A percentile compares a stretch with the other conserved stretches of the same genome.
These are phyloP conservation scores for Alfaro cultratus DNA, from an alignment of 2,797 vertebrate genomes.

Conservation along the genomic window DNA sequence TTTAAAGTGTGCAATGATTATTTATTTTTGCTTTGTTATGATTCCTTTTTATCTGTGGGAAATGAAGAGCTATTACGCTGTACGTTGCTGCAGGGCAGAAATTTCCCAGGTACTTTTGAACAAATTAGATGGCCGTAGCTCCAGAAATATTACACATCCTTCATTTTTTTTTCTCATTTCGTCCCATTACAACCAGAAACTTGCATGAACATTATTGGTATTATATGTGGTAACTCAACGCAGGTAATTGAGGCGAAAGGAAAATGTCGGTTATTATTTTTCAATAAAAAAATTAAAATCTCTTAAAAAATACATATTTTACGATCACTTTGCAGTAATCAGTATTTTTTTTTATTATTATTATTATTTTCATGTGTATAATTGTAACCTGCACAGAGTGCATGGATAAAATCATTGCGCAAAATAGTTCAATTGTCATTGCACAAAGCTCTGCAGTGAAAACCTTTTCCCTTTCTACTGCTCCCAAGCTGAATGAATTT, in stretches of 20 bases:
- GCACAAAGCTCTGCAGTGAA: not conserved
- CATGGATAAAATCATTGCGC: not conserved
- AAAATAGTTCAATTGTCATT: not conserved
- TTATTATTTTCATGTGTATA: not conserved
- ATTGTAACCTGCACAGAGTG: not conserved
- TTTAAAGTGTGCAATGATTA: not conserved
- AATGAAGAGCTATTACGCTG: not conserved
- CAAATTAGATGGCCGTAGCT: not conserved
- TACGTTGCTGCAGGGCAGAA: not conserved
- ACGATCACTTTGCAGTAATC: not conserved
- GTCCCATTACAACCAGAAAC: not conserved
- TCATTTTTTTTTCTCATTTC: not conserved
- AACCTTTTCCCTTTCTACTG: not conserved
- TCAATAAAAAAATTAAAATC: too few relatives aligned
- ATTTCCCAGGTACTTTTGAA: too few relatives aligned
- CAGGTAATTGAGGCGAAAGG: not conserved
- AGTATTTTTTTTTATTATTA: too few relatives aligned
- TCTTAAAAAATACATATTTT: not conserved
- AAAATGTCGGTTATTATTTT: not conserved
- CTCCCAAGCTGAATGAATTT: not conserved
- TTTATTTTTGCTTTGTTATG: not conserved
- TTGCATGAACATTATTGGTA: not conserved
- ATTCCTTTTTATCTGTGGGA: not conserved
- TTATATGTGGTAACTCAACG: not conserved
- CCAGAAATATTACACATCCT: not conserved